Evolutionary conservation across 1,140 invertebrate species (phyloP).

Genomic region (Drosophila orena): DNA sequence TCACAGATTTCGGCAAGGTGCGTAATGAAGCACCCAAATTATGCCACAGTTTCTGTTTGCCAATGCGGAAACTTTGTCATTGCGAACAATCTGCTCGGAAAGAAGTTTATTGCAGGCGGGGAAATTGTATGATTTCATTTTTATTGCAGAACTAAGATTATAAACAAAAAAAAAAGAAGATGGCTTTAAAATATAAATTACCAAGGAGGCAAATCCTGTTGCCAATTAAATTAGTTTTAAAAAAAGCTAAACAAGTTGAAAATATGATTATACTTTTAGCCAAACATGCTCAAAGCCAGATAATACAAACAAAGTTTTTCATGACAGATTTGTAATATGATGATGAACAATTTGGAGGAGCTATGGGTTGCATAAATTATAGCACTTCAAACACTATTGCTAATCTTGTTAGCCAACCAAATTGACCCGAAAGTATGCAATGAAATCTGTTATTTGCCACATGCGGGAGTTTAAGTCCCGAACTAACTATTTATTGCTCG

Average conservation of each 20-base stretch:
- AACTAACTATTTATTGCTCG: slow-evolving; percentile 28
- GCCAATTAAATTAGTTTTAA: background rate
- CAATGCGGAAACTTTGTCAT: slow-evolving; percentile 76
- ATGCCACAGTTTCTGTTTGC: slow-evolving; percentile 65
- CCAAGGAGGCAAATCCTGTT: too few relatives aligned
- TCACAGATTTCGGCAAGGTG: slow-evolving; percentile 10
- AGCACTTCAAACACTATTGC: background rate
- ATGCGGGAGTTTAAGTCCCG: slow-evolving; percentile 37
- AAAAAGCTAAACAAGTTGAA: background rate
- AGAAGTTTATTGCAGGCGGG: background rate
- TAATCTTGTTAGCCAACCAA: slow-evolving; percentile 36
- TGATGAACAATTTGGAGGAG: background rate
- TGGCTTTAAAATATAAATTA: background rate
- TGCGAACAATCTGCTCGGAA: background rate
- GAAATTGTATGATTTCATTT: slow-evolving; percentile 5
- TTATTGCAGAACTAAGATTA: background rate
- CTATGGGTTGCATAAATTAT: slow-evolving; percentile 17
- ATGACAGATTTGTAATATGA: background rate
- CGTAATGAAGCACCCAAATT: slow-evolving; percentile 58
- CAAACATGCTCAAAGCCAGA: too few relatives aligned
- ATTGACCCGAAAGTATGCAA: slow-evolving; percentile 38
- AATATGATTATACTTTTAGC: too few relatives aligned
- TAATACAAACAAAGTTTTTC: too few relatives aligned
- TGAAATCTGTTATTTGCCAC: slow-evolving; percentile 48
- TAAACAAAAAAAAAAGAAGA: background rate